Evolutionary conservation across 2,113 vertebrate species (phyloP).

Genomic region (Caranx ignobilis): DNA sequence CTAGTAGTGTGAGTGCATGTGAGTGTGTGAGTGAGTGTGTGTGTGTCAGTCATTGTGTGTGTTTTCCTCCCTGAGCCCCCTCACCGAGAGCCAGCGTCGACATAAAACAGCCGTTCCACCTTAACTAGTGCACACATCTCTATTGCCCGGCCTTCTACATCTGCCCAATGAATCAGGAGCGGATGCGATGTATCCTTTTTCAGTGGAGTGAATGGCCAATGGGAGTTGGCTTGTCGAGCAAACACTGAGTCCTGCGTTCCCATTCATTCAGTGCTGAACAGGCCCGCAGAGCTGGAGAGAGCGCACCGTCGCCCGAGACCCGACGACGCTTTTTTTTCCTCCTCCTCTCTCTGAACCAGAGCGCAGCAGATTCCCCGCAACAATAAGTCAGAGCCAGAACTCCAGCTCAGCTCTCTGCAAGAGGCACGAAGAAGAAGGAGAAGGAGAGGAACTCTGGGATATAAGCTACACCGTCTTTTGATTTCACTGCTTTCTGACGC

Average conservation of each 20-base stretch:
- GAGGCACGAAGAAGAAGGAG: background rate
- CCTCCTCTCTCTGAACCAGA: conserved; percentile 25
- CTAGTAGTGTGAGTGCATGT: background rate
- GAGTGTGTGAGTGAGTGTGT: too few species aligned
- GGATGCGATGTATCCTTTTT: conserved; percentile 87
- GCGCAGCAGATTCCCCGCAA: conserved; percentile 54
- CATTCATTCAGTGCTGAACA: conserved; percentile 85
- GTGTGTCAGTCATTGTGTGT: background rate
- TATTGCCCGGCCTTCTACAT: conserved; percentile 74
- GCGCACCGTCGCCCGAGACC: conserved; percentile 50
- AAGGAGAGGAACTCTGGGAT: conserved; percentile 59
- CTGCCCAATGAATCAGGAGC: conserved; percentile 85
- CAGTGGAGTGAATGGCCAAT: conserved; percentile 82
- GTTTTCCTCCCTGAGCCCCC: conserved; percentile 19
- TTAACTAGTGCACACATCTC: conserved; percentile 78
- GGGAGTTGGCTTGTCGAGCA: conserved; percentile 80
- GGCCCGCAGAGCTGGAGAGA: conserved; percentile 65
- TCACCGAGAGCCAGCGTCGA: conserved; percentile 1
- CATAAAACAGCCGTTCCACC: conserved; percentile 72
- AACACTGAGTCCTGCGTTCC: conserved; percentile 79
- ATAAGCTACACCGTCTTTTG: background rate
- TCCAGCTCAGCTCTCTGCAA: background rate
- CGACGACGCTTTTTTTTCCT: conserved; percentile 10
- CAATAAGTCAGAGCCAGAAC: conserved; percentile 12
- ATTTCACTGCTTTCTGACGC: background rate